These are phyloP conservation scores for Trachymyrmex cornetzi DNA, from an alignment of 1,140 invertebrate species.

Conservation along the genomic window DNA sequence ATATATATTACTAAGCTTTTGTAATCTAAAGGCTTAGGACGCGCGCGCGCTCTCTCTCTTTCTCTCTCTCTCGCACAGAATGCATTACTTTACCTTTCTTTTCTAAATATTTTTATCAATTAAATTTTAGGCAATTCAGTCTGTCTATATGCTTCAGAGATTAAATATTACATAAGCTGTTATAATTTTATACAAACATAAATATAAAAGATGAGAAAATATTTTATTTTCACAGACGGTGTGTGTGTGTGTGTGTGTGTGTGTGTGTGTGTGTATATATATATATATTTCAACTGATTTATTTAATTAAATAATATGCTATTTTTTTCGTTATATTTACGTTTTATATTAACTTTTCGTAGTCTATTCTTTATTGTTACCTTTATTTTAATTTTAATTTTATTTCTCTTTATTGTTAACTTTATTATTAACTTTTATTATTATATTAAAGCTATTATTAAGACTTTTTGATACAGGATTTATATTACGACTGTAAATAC, in stretches of 20 bases:
- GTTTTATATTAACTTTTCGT: not conserved
- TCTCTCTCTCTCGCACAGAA: too few species aligned
- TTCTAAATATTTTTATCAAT: not conserved
- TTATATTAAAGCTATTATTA: too few species aligned
- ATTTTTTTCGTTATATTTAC: too few species aligned
- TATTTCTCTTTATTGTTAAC: not conserved
- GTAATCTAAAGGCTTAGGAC: too few species aligned
- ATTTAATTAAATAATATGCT: not conserved
- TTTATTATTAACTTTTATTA: not conserved
- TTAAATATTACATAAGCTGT: conserved; percentile 4
- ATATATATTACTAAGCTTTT: too few species aligned
- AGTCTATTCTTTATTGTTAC: not conserved
- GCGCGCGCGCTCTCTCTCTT: too few species aligned
- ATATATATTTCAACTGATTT: not conserved
- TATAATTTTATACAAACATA: not conserved
- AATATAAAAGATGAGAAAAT: conserved; percentile 10
- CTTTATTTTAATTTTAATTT: not conserved
- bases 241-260: too few species aligned
- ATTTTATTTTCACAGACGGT: not conserved
- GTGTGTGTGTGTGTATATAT: too few species aligned
- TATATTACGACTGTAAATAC: conserved; percentile 3
- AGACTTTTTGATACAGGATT: not conserved
- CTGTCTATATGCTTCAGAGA: not conserved
- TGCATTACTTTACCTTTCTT: not conserved
- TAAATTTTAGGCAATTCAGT: not conserved